Conservation (phyloP, 2,888 invertebrate genomes). For the Nesidiocoris tenuis region DNA sequence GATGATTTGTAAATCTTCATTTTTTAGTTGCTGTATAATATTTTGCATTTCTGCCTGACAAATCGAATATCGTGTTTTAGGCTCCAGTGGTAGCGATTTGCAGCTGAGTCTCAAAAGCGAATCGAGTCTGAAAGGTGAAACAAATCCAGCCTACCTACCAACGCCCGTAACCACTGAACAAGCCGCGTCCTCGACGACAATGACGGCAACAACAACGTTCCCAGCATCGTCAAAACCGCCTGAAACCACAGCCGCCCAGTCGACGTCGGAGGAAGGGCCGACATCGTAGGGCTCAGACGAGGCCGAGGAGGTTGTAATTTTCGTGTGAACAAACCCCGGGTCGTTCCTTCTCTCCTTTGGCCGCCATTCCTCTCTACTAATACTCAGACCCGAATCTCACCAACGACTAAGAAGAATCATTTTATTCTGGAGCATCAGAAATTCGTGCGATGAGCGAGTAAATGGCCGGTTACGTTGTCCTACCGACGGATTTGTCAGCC, state of each 20-base stretch:
- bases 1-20: too few relatives aligned
- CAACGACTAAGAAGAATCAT: background rate
- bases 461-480: too few relatives aligned
- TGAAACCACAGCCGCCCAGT: background rate
- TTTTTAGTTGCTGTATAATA: too few relatives aligned
- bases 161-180: slow-evolving; percentile 15
- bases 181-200: background rate
- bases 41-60: too few relatives aligned
- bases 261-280: slow-evolving; percentile 8
- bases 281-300: slow-evolving; percentile 36
- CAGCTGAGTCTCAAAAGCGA: slow-evolving; percentile 8
- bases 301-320: slow-evolving; percentile 38
- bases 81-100: background rate
- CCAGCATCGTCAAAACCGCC: background rate
- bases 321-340: slow-evolving; percentile 11
- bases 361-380: background rate
- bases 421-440: background rate
- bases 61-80: too few relatives aligned
- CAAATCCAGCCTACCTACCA: slow-evolving; percentile 26
- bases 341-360: slow-evolving; percentile 3
- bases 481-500: too few relatives aligned
- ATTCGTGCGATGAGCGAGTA: too few relatives aligned
- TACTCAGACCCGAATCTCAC: background rate
- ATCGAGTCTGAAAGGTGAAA: slow-evolving; percentile 16
- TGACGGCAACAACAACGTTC: background rate